Conservation (phyloP, 2,113 vertebrate species). For the Steatornis caripensis region DNA sequence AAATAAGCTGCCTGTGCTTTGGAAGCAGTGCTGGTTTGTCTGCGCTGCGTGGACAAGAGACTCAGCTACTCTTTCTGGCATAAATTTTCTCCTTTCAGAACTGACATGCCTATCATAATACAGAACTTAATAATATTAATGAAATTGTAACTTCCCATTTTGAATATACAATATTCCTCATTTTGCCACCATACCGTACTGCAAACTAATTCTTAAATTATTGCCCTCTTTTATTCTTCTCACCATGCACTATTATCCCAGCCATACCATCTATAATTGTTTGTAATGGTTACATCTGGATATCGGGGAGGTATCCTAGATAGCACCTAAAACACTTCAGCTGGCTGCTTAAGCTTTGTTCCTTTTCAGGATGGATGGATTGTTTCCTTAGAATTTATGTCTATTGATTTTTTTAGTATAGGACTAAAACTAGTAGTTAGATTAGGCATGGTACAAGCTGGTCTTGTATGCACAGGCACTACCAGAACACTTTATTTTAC, state of each 20-base stretch:
- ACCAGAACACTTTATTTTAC: not conserved
- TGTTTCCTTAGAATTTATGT: not conserved
- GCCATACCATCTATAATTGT: not conserved
- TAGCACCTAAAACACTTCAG: not conserved
- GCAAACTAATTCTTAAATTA: not conserved
- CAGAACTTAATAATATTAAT: not conserved
- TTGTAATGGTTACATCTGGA: conserved; percentile 1
- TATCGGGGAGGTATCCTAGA: not conserved
- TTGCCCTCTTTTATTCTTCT: not conserved
- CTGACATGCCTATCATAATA: not conserved
- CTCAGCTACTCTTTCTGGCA: not conserved
- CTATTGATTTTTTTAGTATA: not conserved
- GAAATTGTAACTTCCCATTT: not conserved
- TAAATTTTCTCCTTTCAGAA: not conserved
- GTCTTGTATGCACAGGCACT: not conserved
- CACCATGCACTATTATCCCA: not conserved
- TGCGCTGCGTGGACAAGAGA: not conserved
- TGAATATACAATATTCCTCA: not conserved
- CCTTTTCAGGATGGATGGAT: not conserved
- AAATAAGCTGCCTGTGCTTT: not conserved
- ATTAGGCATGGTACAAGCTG: not conserved
- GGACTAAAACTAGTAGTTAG: not conserved
- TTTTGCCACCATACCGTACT: not conserved
- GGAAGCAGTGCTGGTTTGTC: not conserved
- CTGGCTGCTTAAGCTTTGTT: not conserved